Evolutionary conservation across 2,888 invertebrate genomes (phyloP), one percentile per base, ranked within the genome.

Genomic region (Cataglyphis altisquamis): DNA sequence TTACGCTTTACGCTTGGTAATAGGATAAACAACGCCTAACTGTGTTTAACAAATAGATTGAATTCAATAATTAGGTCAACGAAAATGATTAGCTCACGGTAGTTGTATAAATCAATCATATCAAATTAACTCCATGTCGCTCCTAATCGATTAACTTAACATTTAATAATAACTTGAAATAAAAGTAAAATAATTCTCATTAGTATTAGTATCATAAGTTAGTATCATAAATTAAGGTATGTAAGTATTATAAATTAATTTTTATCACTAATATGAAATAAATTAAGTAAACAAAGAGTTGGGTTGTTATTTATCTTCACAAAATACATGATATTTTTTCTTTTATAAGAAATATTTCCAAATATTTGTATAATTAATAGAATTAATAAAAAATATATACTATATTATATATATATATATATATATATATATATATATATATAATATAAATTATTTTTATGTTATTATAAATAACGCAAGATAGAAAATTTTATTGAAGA

Each of bases 41-140:
- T 93, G 91, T 93, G 86, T 91, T 91, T 91, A 89, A 87, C 87
- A 90, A 93, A 92, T 92, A 90, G 90, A 91, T 91, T 91, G 92
- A 88, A 91, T 84, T 90, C 86, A 80, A 90, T 92, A 93, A 93
- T 93, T 93, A 89, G 93, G 89, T 89, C 93, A 84, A 87, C 82
- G 87, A 91, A 88, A 85, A 68, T 77, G 85, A 85, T 83, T 87
- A 83, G 64, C 18, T 10, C 15, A 36, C 41, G 41, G 60, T 52
- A 57, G 18, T 18, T 29, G 29, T 29, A 15, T 25, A 52, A 21
- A 48, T 32, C 15, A 39, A 66, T n/a, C 18, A 32, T 18, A 21
- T 32, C 21, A n/a, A 73, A 9, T 64, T 64, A 45, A 64, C 15
- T 74, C 64, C 29, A 74, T 45, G 64, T 74, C 29, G 41, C 41